Evolutionary conservation across 2,888 invertebrate species (phyloP).

Genomic region (Leptinotarsa haldemani): DNA sequence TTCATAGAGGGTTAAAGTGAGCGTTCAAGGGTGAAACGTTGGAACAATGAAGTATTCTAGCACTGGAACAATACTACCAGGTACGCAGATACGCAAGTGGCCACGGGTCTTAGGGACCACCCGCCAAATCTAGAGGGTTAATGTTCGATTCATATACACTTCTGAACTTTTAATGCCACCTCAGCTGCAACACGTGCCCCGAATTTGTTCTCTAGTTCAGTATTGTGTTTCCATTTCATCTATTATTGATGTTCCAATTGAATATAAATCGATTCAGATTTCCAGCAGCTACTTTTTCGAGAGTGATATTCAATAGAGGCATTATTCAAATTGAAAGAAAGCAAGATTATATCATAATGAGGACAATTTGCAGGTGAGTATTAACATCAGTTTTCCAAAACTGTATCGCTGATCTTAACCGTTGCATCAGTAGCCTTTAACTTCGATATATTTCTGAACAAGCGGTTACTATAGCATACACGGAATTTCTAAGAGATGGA

Average conservation of each 20-base stretch:
- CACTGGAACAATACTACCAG: conserved; percentile 9
- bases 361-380: too few relatives aligned
- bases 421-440: too few relatives aligned
- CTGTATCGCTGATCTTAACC: too few relatives aligned
- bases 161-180: not conserved
- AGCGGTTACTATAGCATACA: too few relatives aligned
- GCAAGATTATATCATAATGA: too few relatives aligned
- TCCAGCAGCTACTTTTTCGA: not conserved
- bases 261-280: not conserved
- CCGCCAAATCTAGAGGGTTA: conserved; percentile 9
- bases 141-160: not conserved
- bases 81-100: not conserved
- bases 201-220: not conserved
- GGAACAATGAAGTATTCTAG: conserved; percentile 5
- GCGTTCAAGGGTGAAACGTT: not conserved
- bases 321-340: not conserved
- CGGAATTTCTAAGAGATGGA: too few relatives aligned
- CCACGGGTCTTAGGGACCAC: conserved; percentile 7
- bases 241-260: not conserved
- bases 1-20: not conserved
- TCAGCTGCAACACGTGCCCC: conserved; percentile 16
- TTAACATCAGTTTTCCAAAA: too few relatives aligned
- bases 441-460: too few relatives aligned
- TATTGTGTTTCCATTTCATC: not conserved
- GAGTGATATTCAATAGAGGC: not conserved